Evolutionary conservation across 2,888 invertebrate species (phyloP).

Genomic region (Apodemia zela): DNA sequence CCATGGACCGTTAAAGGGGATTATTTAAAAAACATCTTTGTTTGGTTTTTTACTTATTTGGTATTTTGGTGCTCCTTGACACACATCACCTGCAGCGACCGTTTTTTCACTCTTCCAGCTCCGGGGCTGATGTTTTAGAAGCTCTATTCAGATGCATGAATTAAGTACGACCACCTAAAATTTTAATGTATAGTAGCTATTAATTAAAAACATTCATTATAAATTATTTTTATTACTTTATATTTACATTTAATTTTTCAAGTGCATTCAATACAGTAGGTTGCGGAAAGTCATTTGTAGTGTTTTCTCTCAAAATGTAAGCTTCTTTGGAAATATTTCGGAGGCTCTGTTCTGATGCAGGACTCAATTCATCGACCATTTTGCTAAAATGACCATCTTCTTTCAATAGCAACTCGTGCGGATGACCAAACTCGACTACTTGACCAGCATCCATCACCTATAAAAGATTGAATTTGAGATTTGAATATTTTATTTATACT

Average conservation of each 20-base stretch:
- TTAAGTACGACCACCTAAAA: no score
- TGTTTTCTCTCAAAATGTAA: background rate
- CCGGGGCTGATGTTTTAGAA: no score
- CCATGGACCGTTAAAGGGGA: no score
- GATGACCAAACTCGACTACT: slow-evolving; percentile 20
- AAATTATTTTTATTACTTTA: background rate
- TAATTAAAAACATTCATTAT: no score
- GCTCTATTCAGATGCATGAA: no score
- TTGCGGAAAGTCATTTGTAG: background rate
- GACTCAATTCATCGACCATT: slow-evolving; percentile 18
- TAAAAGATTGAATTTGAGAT: background rate
- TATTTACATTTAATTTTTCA: background rate
- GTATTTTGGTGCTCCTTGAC: no score
- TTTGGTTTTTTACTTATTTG: no score
- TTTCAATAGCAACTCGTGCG: slow-evolving; percentile 17
- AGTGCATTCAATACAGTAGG: background rate
- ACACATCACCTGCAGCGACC: no score
- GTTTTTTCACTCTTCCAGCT: no score
- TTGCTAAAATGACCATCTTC: slow-evolving; percentile 18
- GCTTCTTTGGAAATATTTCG: slow-evolving; percentile 14
- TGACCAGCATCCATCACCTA: slow-evolving; percentile 20
- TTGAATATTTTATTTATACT: no score
- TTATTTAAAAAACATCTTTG: no score
- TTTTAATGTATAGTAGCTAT: no score
- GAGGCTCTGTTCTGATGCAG: slow-evolving; percentile 18